Evolutionary conservation across 2,797 vertebrate genomes (phyloP).

Genomic region (Rhynchotus rufescens): DNA sequence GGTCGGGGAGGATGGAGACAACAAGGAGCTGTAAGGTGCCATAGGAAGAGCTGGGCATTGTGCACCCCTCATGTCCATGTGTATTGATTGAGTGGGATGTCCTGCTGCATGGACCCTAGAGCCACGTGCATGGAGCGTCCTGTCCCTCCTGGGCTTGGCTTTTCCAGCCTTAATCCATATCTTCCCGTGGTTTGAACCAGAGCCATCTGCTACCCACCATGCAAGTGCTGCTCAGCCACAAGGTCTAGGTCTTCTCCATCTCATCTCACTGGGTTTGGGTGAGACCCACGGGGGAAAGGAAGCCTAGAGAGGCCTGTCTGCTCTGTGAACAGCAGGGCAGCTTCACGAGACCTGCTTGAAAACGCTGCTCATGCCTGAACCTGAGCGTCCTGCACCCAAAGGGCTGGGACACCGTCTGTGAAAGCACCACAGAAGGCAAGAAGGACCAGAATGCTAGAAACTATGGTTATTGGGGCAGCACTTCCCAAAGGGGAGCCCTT

Average conservation of each 20-base stretch:
- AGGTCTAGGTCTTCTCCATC: not conserved
- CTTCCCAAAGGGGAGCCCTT: not conserved
- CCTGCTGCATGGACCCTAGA: not conserved
- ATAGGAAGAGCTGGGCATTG: not conserved
- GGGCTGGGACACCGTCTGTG: rapidly evolving
- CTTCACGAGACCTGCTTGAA: not conserved
- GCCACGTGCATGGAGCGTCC: rapidly evolving
- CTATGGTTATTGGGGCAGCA: rapidly evolving
- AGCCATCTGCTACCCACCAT: not conserved
- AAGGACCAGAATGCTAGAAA: not conserved
- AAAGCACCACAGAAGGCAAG: not conserved
- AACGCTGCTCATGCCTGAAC: not conserved
- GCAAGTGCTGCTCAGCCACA: not conserved
- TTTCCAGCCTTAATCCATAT: not conserved
- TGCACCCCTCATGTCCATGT: not conserved
- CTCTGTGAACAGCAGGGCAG: not conserved
- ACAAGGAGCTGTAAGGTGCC: not conserved
- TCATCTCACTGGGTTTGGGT: not conserved
- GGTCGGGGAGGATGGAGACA: not conserved
- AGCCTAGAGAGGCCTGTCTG: not conserved
- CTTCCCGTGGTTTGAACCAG: not conserved
- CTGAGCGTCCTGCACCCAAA: rapidly evolving
- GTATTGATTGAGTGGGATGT: rapidly evolving
- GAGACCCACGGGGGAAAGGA: not conserved
- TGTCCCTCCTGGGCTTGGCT: not conserved